Percentiles rank a stretch among this genome's conserved stretches.
phyloP scores from a whole-genome alignment of 2,797 vertebrate genomes.

The Hyperoplus immaculatus region DNA sequence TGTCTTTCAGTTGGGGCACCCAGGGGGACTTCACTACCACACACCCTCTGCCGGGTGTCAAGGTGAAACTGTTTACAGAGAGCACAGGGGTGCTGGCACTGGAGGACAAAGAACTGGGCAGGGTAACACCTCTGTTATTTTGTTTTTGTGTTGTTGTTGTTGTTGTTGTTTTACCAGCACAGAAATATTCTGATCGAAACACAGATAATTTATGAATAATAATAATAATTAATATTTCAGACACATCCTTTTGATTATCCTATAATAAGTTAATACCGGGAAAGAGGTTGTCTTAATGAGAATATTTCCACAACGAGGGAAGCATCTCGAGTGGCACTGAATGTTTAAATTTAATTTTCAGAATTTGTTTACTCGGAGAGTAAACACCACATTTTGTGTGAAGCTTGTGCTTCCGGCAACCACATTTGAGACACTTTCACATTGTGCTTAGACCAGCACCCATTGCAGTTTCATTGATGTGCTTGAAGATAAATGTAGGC shows the following conservation, averaged over 20 bases:
- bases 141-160: neutral
- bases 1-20: constrained; percentile 95
- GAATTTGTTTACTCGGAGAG: constrained; percentile 4
- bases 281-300: neutral
- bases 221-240: neutral
- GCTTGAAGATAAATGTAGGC: neutral
- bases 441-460: constrained; percentile 4
- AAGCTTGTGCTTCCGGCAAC: constrained; percentile 1
- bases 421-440: constrained; percentile 6
- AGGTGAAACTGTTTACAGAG: constrained; percentile 99
- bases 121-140: constrained; percentile 84
- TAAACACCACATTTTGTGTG: neutral
- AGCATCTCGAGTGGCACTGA: neutral
- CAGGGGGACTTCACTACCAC: constrained; percentile 99
- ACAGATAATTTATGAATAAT: neutral
- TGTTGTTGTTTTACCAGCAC: neutral
- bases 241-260: constrained; percentile 13
- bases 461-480: constrained; percentile 3
- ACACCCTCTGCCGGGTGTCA: constrained; percentile 97
- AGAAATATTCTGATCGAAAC: constrained; percentile 12
- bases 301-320: neutral
- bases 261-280: neutral
- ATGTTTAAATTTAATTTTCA: neutral
- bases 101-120: constrained; percentile 98
- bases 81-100: constrained; percentile 98